phyloP scores from a whole-genome alignment of 2,888 invertebrate genomes.

The Rhimphoctona megacephalus region DNA sequence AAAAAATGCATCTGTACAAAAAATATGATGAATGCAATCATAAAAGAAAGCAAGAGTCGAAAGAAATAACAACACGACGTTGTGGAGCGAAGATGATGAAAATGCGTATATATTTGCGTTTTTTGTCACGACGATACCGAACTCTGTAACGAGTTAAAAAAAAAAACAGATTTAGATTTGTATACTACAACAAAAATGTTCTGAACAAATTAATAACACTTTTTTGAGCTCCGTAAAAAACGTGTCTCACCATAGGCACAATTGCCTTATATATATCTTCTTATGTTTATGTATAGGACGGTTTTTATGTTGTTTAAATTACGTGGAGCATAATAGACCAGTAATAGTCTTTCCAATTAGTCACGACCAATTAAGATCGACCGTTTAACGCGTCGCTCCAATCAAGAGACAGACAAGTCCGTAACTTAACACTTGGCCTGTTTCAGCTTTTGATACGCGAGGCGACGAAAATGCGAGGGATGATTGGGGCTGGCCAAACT shows the following conservation, averaged over 20 bases:
- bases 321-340: constrained; percentile 63
- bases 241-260: background rate
- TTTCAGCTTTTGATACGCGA: constrained; percentile 65
- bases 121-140: no score
- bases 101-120: no score
- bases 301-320: constrained; percentile 39
- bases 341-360: constrained; percentile 81
- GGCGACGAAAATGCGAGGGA: constrained; percentile 30
- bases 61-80: no score
- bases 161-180: no score
- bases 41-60: no score
- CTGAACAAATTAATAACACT: no score
- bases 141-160: no score
- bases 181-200: no score
- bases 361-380: constrained; percentile 81
- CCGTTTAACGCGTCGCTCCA: constrained; percentile 69
- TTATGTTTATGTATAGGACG: background rate
- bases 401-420: constrained; percentile 77
- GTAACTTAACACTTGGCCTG: constrained; percentile 81
- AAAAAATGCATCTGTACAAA: no score
- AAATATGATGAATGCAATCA: no score
- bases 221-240: background rate
- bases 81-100: no score
- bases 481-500: constrained; percentile 52
- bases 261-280: background rate